Base-by-base conservation (phyloP, 2,113 vertebrate genomes). In the Prinia subflava region DNA sequence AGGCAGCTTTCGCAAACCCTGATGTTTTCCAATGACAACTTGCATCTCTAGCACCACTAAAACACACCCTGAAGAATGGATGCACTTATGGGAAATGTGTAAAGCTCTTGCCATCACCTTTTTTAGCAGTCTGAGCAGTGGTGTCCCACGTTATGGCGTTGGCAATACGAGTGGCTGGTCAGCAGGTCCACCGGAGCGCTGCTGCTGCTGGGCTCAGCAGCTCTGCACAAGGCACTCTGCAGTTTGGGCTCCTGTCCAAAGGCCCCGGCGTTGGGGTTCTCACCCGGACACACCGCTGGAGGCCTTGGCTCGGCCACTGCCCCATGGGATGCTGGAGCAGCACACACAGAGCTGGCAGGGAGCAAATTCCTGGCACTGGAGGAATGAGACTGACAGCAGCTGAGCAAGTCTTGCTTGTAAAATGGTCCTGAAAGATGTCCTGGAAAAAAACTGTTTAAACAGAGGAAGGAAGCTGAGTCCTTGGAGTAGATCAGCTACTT, bases 51-150 rank as follows among this genome's bases (percentile, higher is more conserved):
- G 49, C 47, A 56, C 44, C 2, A 2, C 31, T 62, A 6, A 71
- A 91, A 28, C 17, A 10, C 6, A 2, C 14, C 1, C 1, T 0
- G 0, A 53, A 23, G 68, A 52, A 46, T 13, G 25, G 31, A 69
- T 73, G 56, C n/a, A 23, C 10, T 49, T 60, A 23, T 0, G 0
- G 13, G 27, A 86, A 55, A 16, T 35, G 11, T 25, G 4, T 18
- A 49, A 82, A 56, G 15, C 15, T 87, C 33, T 55, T 67, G 18
- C 42, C 27, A 24, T 69, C 50, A 46, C 30, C 42, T 82, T 37
- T 76, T 41, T 55, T 31, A 64, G 42, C 23, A 9, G 3, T 17
- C 23, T 35, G 23, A 91, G 17, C 37, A 42, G 33, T 2, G 3
- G 7, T 2, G 2, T 73, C 91, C 21, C 4, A 2, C 11, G 62